A percentile compares a stretch with the other conserved stretches of the same genome.
These are phyloP conservation scores for Ciona savignyi DNA, from an alignment of 23 tunicate genomes.

Conservation along the genomic window DNA sequence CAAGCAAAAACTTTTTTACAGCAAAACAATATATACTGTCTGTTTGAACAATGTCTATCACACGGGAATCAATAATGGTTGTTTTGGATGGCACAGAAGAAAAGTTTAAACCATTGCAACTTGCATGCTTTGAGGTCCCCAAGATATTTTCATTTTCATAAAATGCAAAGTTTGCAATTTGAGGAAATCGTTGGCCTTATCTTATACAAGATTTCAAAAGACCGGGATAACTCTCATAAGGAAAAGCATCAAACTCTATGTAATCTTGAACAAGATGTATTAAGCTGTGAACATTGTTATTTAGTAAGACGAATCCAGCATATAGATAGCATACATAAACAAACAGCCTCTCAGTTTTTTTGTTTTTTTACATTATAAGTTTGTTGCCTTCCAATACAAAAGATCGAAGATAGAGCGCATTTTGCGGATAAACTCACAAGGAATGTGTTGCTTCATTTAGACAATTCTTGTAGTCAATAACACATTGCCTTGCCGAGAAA, in stretches of 20 bases:
- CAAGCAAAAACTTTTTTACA: too few relatives aligned
- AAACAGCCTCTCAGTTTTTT: too few relatives aligned
- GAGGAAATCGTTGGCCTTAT: conserved; percentile 8
- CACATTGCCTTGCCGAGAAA: background rate
- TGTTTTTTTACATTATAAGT: too few relatives aligned
- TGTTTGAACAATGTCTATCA: too few relatives aligned
- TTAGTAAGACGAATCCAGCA: conserved; percentile 4
- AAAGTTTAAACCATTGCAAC: too few relatives aligned
- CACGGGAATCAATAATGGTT: too few relatives aligned
- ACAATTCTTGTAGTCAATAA: background rate
- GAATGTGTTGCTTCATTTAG: conserved; percentile 3
- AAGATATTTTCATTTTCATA: too few relatives aligned
- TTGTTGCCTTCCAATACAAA: conserved; percentile 35
- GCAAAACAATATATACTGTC: too few relatives aligned
- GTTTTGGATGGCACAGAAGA: too few relatives aligned
- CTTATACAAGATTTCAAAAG: conserved; percentile 5
- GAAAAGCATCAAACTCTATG: conserved; percentile 23
- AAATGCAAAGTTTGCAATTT: conserved; percentile 1
- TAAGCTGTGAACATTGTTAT: conserved; percentile 25
- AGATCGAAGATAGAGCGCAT: conserved; percentile 8
- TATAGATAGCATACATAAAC: background rate
- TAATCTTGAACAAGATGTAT: conserved; percentile 25
- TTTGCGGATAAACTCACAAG: conserved; percentile 24
- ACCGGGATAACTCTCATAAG: conserved; percentile 33
- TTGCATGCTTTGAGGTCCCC: too few relatives aligned